Evolutionary conservation across 2,888 invertebrate genomes (phyloP), one percentile per base, ranked within the genome.

Genomic region (Eledona agricola): DNA sequence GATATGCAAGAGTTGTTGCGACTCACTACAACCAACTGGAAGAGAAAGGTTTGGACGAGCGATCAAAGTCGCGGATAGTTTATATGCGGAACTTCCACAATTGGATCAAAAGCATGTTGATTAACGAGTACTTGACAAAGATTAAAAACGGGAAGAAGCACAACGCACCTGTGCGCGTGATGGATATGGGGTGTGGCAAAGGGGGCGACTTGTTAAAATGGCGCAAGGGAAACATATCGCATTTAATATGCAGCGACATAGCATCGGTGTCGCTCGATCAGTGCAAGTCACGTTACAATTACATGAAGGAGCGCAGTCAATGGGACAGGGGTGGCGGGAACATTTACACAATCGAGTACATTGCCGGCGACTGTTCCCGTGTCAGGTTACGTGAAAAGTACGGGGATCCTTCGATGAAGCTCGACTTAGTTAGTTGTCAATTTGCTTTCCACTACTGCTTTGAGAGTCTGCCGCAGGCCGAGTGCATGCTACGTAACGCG

Each of bases 181-280:
- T 97, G 40, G 99, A 99, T 74, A 87, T 99, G 81, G 95, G 96
- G 65, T 96, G 96, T 73, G 99, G 99, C 1, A 99, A 99, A 81
- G 99, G 99, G 10, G 99, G 99, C 1, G 99, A 99, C 76, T 80
- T 99, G 19, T 80, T 90, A n/a, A 99, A 99, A 77, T 99, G 98
- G 94, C 85, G 85, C 53, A 93, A 91, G 72, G 89, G 84, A 38
- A 78, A 83, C 53, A 90, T 96, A 35, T 82, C 85, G 1, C 89
- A 92, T 76, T 80, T 95, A 9, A 87, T 96, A 49, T 94, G 93
- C 77, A 89, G 90, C 31, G 96, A 99, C 75, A 95, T 99, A 66
- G 98, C 99, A 1, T 88, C 86, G 26, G 87, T 93, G 0, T 96
- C 97, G 1, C 84, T 99, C 13, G 87, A 94, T 58, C 96, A 98